phyloP scores from a whole-genome alignment of 2,888 invertebrate species.

The Eupithecia centaureata region DNA sequence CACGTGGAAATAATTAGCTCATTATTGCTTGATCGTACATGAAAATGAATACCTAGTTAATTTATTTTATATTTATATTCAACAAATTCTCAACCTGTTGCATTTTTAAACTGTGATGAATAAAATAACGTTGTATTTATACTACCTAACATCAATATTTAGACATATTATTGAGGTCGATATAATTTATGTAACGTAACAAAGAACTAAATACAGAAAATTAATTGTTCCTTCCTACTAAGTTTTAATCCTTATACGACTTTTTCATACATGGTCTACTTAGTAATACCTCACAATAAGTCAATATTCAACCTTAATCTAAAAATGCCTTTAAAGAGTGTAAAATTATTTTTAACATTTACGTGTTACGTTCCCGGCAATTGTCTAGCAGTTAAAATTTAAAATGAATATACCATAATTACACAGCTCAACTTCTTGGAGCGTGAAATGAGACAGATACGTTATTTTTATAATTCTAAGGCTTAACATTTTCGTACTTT shows the following conservation, averaged over 20 bases:
- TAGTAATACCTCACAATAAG: not conserved
- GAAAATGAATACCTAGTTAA: not conserved
- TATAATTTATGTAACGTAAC: not conserved
- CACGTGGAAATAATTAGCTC: not conserved
- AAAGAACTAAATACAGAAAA: not conserved
- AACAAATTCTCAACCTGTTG: not conserved
- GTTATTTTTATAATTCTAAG: constrained; percentile 33
- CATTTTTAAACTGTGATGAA: not conserved
- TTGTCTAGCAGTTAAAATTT: constrained; percentile 59
- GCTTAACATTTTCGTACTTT: constrained; percentile 44
- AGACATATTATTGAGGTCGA: not conserved
- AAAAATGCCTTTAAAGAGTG: constrained; percentile 41
- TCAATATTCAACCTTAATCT: not conserved
- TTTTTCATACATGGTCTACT: not conserved
- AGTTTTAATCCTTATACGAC: not conserved
- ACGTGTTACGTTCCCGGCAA: constrained; percentile 49
- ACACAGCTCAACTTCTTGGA: constrained; percentile 57
- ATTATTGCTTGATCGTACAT: not conserved
- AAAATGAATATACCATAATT: constrained; percentile 62
- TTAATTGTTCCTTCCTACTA: not conserved
- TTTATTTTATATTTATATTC: too few species aligned
- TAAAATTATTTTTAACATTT: constrained; percentile 55
- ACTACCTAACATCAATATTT: not conserved
- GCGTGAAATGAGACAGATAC: constrained; percentile 64
- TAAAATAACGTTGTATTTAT: not conserved